Evolutionary conservation across 2,888 invertebrate species (phyloP), one percentile per base, ranked within the genome.

Genomic region (Ochropacha duplaris): DNA sequence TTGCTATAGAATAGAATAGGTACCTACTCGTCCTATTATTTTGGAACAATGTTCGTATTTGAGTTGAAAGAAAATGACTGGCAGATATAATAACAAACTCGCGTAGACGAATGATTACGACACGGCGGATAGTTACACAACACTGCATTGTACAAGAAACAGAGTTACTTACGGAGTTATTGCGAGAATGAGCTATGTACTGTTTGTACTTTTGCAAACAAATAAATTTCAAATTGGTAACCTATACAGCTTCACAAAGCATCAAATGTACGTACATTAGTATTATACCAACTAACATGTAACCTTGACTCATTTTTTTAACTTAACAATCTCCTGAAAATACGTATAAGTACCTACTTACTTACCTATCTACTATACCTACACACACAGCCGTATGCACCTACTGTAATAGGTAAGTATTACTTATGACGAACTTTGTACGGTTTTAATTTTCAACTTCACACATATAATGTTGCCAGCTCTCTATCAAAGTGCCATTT

Each of bases 41-140:
- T 44, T 19, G 19, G 9, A 44, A 16, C 16, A 44, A 44, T 36
- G n/a, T 39, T 44, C 44, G 44, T 44, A 44, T 44, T 44, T 44
- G 44, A 44, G 44, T 44, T 44, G 16, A 44, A 44, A 44, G 16
- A 44, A 44, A 44, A 16, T 44, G 44, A 44, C 19, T 44, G 44
- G 39, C 39, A 50, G 24, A 28, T 50, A 51, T 51, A 51, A n/a
- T 26, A 51, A 16, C 31, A 31, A 14, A 16, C 34, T 52, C 49
- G 49, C n/a, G 49, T 49, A 55, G 55, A 22, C 55, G 26, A 49
- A 49, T 28, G 28, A 31, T 55, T 55, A 55, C 55, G 49, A 44
- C 55, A 55, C 55, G 28, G 49, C 31, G 9, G 14, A 55, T 28
- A 55, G 55, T 55, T 55, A 28, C 49, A 49, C 55, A 55, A 55